Conservation (phyloP, 2,888 invertebrate species). For the Lomographa bimaculata region DNA sequence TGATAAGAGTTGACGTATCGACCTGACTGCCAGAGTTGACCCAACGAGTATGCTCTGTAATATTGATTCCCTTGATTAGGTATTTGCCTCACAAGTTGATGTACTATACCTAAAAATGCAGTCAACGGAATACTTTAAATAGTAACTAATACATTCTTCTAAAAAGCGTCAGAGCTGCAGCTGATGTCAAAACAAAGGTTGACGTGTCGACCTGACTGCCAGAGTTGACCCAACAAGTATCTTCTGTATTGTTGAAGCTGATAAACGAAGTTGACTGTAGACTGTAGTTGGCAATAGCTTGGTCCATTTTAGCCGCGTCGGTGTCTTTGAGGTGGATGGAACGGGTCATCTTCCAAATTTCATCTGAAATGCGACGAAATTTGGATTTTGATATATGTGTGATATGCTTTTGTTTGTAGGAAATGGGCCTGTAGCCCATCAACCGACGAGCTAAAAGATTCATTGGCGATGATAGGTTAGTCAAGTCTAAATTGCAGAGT, state of each 20-base stretch:
- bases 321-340: slow-evolving; percentile 64
- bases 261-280: slow-evolving; percentile 55
- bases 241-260: slow-evolving; percentile 67
- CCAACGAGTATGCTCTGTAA: slow-evolving; percentile 65
- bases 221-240: slow-evolving; percentile 58
- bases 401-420: no score
- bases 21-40: slow-evolving; percentile 50
- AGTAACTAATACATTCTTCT: slow-evolving; percentile 60
- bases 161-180: slow-evolving; percentile 57
- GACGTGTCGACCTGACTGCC: slow-evolving; percentile 53
- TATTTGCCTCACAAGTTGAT: no score
- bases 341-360: slow-evolving; percentile 71
- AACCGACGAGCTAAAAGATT: no score
- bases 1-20: slow-evolving; percentile 52
- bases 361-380: slow-evolving; percentile 52
- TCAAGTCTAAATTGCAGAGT: no score
- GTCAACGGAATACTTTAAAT: no score
- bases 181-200: slow-evolving; percentile 54
- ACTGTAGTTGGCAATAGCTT: slow-evolving; percentile 58
- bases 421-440: no score
- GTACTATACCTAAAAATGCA: no score
- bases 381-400: no score
- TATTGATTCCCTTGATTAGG: no score
- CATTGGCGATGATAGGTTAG: no score
- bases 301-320: slow-evolving; percentile 58